phyloP scores from a whole-genome alignment of 2,888 invertebrate genomes.

The Melipona beecheii region DNA sequence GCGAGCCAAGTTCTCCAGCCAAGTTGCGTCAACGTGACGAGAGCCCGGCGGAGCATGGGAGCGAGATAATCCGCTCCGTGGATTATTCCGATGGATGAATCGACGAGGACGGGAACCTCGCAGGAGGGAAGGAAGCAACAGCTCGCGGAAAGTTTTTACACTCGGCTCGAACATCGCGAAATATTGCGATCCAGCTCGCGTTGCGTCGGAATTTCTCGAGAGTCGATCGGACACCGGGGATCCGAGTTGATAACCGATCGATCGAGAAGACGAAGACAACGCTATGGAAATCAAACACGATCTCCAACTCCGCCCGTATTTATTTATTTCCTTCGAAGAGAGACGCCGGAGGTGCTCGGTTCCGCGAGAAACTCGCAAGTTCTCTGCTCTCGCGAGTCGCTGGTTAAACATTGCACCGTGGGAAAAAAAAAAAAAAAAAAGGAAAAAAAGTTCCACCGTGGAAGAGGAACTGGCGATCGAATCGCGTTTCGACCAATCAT shows the following conservation, averaged over 20 bases:
- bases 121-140: background rate
- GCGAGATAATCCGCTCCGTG: slow-evolving; percentile 25
- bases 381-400: background rate
- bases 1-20: background rate
- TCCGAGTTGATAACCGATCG: slow-evolving; percentile 4
- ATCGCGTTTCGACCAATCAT: background rate
- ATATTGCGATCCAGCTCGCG: no score
- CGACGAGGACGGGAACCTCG: slow-evolving; percentile 19
- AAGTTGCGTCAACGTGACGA: slow-evolving; percentile 19
- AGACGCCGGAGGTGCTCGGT: background rate
- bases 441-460: background rate
- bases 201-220: background rate
- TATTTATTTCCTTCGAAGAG: background rate
- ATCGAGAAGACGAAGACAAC: background rate
- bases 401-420: background rate
- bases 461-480: background rate
- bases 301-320: background rate
- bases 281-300: background rate
- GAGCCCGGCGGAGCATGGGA: background rate
- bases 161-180: background rate
- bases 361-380: background rate
- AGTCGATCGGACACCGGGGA: background rate
- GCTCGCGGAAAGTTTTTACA: slow-evolving; percentile 23
- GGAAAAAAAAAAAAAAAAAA: background rate
- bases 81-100: slow-evolving; percentile 30